Conservation (phyloP, 2,113 vertebrate genomes). For the Campylomormyrus numenius region DNA sequence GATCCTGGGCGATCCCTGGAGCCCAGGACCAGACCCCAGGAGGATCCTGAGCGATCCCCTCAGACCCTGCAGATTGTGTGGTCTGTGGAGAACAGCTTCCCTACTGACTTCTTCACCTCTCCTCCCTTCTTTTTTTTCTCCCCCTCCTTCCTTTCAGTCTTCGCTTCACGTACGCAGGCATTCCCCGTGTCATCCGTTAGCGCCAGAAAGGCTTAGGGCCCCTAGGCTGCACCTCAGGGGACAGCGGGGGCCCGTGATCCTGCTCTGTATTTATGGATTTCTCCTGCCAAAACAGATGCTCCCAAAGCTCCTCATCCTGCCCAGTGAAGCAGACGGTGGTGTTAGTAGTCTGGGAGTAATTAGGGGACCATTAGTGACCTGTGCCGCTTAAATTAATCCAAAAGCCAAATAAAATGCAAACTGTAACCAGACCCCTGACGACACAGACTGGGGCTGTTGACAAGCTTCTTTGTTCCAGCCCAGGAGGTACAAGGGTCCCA, state of each 20-base stretch:
- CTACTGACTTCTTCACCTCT: slow-evolving; percentile 16
- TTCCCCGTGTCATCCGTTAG: neutral
- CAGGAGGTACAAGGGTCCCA: neutral
- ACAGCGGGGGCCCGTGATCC: neutral
- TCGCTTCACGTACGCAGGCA: neutral
- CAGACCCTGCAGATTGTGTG: neutral
- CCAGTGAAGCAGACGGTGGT: neutral
- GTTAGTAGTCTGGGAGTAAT: neutral
- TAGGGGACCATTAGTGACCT: slow-evolving; percentile 9
- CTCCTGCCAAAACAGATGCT: slow-evolving; percentile 10
- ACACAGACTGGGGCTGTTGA: slow-evolving; percentile 37
- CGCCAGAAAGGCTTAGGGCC: neutral
- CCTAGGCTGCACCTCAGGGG: neutral
- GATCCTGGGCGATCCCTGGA: neutral
- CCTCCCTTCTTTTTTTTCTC: neutral
- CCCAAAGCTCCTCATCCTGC: neutral
- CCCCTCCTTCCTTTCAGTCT: slow-evolving; percentile 21
- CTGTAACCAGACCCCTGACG: slow-evolving; percentile 34
- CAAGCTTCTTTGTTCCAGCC: slow-evolving; percentile 1
- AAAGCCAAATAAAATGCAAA: slow-evolving; percentile 33
- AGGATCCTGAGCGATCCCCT: neutral
- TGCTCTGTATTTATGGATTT: slow-evolving; percentile 8
- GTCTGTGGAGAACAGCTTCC: neutral
- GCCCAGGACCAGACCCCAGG: neutral
- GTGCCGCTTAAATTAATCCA: slow-evolving; percentile 27